phyloP scores from a whole-genome alignment of 2,113 vertebrate species.

The human (Homo sapiens) region GRCh38 chr15:26171501-26172000 shows the following conservation, averaged over 20 bases:
- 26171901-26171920: not conserved
- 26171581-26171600: not conserved
- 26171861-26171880: not conserved
- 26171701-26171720: not conserved
- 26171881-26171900: not conserved
- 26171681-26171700: not conserved
- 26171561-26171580: not conserved
- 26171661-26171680: not conserved
- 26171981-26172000: not conserved
- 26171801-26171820: not conserved
- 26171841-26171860: not conserved
- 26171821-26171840: not conserved
- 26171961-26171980: not conserved
- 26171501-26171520: not conserved
- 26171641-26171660: not conserved
- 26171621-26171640: not conserved
- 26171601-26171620: not conserved
- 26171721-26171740: not conserved
- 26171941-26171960: too few relatives aligned
- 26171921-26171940: not conserved
- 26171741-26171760: not conserved
- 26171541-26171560: not conserved
- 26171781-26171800: too few relatives aligned
- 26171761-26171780: not conserved
- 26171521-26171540: not conserved